Evolutionary conservation across 2,888 invertebrate species (phyloP).

Genomic region (Dryomyza anilis): DNA sequence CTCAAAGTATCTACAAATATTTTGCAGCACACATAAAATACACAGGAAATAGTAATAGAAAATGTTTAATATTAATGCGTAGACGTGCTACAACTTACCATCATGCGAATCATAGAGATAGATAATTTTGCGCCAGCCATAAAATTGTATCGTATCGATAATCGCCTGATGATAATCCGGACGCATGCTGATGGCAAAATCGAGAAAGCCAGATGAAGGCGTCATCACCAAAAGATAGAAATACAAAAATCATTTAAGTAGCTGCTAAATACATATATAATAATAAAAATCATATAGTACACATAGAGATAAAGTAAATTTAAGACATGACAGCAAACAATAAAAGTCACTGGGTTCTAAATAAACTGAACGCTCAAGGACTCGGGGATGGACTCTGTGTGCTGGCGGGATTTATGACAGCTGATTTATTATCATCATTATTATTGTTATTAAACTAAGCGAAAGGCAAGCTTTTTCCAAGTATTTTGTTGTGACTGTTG

Average conservation of each 20-base stretch:
- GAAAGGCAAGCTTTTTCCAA: slow-evolving; percentile 29
- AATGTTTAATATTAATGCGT: too few relatives aligned
- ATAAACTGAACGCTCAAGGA: neutral
- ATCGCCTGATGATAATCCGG: slow-evolving; percentile 96
- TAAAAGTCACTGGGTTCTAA: neutral
- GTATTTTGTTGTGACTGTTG: too few relatives aligned
- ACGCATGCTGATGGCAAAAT: slow-evolving; percentile 90
- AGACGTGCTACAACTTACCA: slow-evolving; percentile 65
- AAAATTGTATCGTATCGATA: slow-evolving; percentile 90
- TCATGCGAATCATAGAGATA: slow-evolving; percentile 80
- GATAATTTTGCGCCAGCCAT: slow-evolving; percentile 81
- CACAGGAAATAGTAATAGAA: neutral
- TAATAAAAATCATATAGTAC: too few relatives aligned
- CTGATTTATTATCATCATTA: slow-evolving; percentile 54
- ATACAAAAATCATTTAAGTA: too few relatives aligned
- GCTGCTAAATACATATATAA: too few relatives aligned
- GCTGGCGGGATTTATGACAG: slow-evolving; percentile 14
- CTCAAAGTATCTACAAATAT: neutral
- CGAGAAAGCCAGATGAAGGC: slow-evolving; percentile 84
- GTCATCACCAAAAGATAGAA: slow-evolving; percentile 71
- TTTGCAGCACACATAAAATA: neutral
- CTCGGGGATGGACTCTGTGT: neutral
- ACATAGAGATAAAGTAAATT: slow-evolving; percentile 16
- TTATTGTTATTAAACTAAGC: slow-evolving; percentile 54
- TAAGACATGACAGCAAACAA: slow-evolving; percentile 3